These are phyloP conservation scores for Cyclargus thomasi DNA, from an alignment of 1,140 invertebrate genomes.

Conservation along the genomic window DNA sequence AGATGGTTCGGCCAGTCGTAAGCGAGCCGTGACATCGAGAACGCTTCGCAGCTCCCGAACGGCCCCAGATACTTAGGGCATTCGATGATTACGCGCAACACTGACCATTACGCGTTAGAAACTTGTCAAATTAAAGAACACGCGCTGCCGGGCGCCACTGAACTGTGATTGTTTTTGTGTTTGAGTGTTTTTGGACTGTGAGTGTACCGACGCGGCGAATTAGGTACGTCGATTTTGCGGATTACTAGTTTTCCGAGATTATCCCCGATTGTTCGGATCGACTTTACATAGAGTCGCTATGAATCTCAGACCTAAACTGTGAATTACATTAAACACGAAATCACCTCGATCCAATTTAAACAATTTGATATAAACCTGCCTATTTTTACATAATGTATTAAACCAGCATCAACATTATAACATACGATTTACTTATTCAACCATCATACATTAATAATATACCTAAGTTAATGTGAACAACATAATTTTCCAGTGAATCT, in stretches of 20 bases:
- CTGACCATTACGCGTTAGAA: conserved; percentile 52
- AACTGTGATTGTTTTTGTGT: conserved; percentile 48
- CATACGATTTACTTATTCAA: too few species aligned
- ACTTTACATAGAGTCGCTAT: not conserved
- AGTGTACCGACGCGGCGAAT: conserved; percentile 37
- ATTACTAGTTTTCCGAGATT: conserved; percentile 12
- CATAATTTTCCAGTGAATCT: too few species aligned
- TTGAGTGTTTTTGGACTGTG: conserved; percentile 45
- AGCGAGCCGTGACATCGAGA: conserved; percentile 68
- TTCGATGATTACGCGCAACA: conserved; percentile 67
- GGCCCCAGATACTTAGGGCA: conserved; percentile 52
- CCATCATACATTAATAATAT: too few species aligned
- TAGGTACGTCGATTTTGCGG: conserved; percentile 49
- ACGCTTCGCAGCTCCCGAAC: conserved; percentile 60
- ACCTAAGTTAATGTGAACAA: too few species aligned
- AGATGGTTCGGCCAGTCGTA: conserved; percentile 71
- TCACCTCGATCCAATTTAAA: too few species aligned
- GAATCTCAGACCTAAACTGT: not conserved
- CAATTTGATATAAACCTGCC: too few species aligned
- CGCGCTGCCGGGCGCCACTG: conserved; percentile 38
- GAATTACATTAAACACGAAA: too few species aligned
- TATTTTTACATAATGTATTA: too few species aligned
- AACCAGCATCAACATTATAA: too few species aligned
- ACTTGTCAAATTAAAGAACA: conserved; percentile 65
- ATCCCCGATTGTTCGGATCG: not conserved